Base-by-base conservation (phyloP, 37 sponge, comb jelly and placozoan species). In the Dysidea cf. avara region DNA sequence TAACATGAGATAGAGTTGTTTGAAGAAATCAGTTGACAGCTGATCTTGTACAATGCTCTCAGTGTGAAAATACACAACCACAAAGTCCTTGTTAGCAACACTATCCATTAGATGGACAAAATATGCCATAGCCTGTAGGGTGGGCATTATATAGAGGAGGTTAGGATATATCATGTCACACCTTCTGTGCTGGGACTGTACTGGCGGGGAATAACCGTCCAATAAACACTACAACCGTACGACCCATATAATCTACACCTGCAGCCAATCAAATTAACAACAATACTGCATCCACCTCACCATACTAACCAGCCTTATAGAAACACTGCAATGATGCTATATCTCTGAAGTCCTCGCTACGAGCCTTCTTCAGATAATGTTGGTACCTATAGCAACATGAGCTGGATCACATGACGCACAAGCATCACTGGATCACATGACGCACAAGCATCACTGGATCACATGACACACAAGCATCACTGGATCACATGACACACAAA, bases 21-120 rank as follows among this genome's bases (percentile, higher is more conserved):
- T 87, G 74, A 82, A 80, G 52, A 89, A 90, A 39, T 32, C 68
- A 14, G 83, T 66, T 33, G 83, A 85, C 25, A 81, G 84, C 26
- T 58, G 78, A 17, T 87, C 81, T 33, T 91, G 87, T 11, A 65
- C 57, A 2, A 39, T 56, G 4, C 64, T 68, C 31, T 73, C 71
- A 0, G 96, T 81, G 37, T 87, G 69, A 53, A 95, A 87, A 63
- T 91, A 95, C 22, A 95, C 75, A 0, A 91, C 26, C 7, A 91
- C 58, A 51, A 84, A 95, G 9, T 78, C 76, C 51, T 71, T 81
- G 64, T 67, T 67, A 25, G 87, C 96, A 0, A 91, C 67, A 32
- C 64, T 43, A 64, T 95, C 92, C 92, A 95, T 82, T n/a, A 74
- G 64, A 47, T 76, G 70, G 18, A 87, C 63, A 68, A 91, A 95